Evolutionary conservation across 2,797 vertebrate genomes (phyloP).

Genomic region (Sebastes elongatus): DNA sequence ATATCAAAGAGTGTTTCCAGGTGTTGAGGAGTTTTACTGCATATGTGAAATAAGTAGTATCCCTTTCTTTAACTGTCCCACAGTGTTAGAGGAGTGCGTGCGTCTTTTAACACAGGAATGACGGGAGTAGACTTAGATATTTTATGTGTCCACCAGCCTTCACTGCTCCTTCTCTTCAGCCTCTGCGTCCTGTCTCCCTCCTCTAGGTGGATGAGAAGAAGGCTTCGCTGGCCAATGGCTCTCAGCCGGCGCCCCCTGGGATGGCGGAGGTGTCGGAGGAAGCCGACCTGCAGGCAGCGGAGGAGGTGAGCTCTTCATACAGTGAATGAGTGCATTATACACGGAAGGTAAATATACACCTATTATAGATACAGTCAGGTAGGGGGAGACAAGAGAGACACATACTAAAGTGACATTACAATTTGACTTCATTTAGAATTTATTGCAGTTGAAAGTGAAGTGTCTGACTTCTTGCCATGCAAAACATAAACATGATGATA

Average conservation of each 20-base stretch:
- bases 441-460: not conserved
- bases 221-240: conserved; percentile 60
- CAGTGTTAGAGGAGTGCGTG: too few relatives aligned
- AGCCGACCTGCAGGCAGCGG: conserved; percentile 89
- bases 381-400: not conserved
- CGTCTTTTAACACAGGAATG: too few relatives aligned
- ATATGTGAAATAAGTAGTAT: too few relatives aligned
- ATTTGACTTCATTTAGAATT: not conserved
- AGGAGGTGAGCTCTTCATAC: conserved; percentile 85
- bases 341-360: not conserved
- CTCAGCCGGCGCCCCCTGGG: conserved; percentile 73
- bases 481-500: not conserved
- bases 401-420: not conserved
- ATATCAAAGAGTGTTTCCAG: not conserved
- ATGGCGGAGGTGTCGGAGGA: conserved; percentile 86
- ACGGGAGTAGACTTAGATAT: too few relatives aligned
- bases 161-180: not conserved
- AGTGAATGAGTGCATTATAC: not conserved
- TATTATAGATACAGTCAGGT: not conserved
- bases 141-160: too few relatives aligned
- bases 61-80: too few relatives aligned
- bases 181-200: not conserved
- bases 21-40: not conserved
- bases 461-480: not conserved
- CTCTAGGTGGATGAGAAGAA: conserved; percentile 87